These are phyloP conservation scores for Brenthis hecate DNA, from an alignment of 2,888 invertebrate species.

Conservation along the genomic window DNA sequence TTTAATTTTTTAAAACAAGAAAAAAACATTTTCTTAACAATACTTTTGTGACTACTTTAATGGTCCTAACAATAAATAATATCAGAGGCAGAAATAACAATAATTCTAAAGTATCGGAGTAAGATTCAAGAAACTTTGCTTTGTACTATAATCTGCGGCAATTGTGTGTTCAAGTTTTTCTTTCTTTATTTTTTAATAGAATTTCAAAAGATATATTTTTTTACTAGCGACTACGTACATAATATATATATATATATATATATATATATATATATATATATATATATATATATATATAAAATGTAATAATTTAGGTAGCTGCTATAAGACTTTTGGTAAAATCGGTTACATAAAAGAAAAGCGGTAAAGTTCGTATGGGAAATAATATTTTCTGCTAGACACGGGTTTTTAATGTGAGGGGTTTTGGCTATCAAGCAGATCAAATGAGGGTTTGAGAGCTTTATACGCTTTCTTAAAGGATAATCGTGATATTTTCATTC, in stretches of 20 bases:
- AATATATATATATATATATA: not conserved
- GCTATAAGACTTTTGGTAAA: too few relatives aligned
- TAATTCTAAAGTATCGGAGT: slow-evolving; percentile 5
- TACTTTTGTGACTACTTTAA: not conserved
- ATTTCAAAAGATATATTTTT: slow-evolving; percentile 2
- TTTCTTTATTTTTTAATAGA: slow-evolving; percentile 12
- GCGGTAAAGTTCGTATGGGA: too few relatives aligned
- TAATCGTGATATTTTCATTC: too few relatives aligned
- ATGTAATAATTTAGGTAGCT: too few relatives aligned
- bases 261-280: too few relatives aligned
- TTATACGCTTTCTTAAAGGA: too few relatives aligned
- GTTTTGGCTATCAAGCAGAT: too few relatives aligned
- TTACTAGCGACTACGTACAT: not conserved
- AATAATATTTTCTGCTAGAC: too few relatives aligned
- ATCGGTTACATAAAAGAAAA: too few relatives aligned
- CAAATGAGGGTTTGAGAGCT: too few relatives aligned
- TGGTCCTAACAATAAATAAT: not conserved
- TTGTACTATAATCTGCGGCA: slow-evolving; percentile 2
- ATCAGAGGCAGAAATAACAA: slow-evolving; percentile 4
- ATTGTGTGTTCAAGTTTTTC: slow-evolving; percentile 13
- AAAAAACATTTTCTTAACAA: not conserved
- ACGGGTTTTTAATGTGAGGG: too few relatives aligned
- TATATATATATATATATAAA: too few relatives aligned
- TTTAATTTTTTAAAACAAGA: not conserved
- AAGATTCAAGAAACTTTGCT: slow-evolving; percentile 5